Evolutionary conservation across 2,888 invertebrate genomes (phyloP), one percentile per base, ranked within the genome.

Genomic region (Brassicogethes aeneus): DNA sequence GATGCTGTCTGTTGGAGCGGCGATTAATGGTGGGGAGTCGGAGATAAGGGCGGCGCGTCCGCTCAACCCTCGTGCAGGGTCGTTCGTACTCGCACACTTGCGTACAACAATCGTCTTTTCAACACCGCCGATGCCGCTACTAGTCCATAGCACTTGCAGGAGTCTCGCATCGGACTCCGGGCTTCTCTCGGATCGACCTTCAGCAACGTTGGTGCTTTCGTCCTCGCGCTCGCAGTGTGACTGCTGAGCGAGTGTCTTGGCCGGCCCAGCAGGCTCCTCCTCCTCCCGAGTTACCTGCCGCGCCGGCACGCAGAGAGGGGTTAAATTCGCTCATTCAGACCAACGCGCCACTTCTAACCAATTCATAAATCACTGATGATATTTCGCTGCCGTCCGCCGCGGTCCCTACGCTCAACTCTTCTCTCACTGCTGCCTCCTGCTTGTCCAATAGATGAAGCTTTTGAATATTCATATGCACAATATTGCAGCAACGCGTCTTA

Each of bases 1-100:
- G 67, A 62, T 65, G 66, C 66, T 62, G 61, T 67, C 65, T 68
- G 64, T 60, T 57, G 54, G 54, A 55, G 60, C 64, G 64, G 59
- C 64, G 61, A 55, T 53, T 48, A 53, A 56, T 61, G 64, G 66
- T 64, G 64, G 62, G 64, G 62, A 58, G 55, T 55, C n/a, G n/a
- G 54, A 53, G 60, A 58, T 62, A 64, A 64, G 64, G 66, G 66
- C 62, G 64, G 64, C 60, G 63, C 66, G 66, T 61, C 64, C 63
- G 61, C 51, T 52, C 48, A 51, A 56, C 67, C 65, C 66, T 67
- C 66, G 64, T 59, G 45, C 48, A 48, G 57, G 53, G 55, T 65
- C 66, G 65, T 64, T 44, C 48, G 45, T 41, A 43, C 54, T 64
- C 60, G 62, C 14, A 48, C 52, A 49, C 52, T 52, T 52, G 56